A percentile compares a stretch with the other conserved stretches of the same genome.
Evolutionary conservation across 2,113 vertebrate species (phyloP).

Genomic region (Panthera tigris): DNA sequence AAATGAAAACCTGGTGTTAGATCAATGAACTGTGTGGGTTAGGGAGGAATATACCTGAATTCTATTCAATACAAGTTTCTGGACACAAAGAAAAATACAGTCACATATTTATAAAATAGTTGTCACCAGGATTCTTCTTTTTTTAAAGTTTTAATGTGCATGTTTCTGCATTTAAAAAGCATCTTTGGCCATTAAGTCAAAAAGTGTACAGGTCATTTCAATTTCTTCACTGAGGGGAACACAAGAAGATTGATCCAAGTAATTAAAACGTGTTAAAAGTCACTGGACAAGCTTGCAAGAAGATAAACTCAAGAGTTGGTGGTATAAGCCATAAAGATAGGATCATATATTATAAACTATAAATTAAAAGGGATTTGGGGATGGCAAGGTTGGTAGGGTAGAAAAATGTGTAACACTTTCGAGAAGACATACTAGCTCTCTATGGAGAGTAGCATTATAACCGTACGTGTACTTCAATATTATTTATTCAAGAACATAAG

Average conservation of each 20-base stretch:
- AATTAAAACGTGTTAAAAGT: slow-evolving; percentile 43
- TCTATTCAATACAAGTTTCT: slow-evolving; percentile 69
- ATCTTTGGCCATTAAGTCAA: slow-evolving; percentile 43
- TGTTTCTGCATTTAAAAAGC: slow-evolving; percentile 62
- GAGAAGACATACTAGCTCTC: slow-evolving; percentile 15
- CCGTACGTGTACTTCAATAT: slow-evolving; percentile 62
- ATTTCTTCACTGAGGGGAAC: slow-evolving; percentile 59
- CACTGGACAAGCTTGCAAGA: slow-evolving; percentile 8
- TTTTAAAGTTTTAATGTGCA: neutral
- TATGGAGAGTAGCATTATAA: slow-evolving; percentile 28
- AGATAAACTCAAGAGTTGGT: slow-evolving; percentile 4
- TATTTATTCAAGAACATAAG: slow-evolving; percentile 63
- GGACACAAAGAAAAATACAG: slow-evolving; percentile 72
- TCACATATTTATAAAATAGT: slow-evolving; percentile 69
- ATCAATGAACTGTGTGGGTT: slow-evolving; percentile 67
- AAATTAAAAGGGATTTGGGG: neutral
- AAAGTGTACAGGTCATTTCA: slow-evolving; percentile 48
- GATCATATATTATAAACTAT: slow-evolving; percentile 36
- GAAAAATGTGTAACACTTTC: neutral
- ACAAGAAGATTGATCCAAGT: slow-evolving; percentile 26
- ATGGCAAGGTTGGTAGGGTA: neutral
- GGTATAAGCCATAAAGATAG: slow-evolving; percentile 7
- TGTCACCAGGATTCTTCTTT: slow-evolving; percentile 65
- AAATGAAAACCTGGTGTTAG: slow-evolving; percentile 73
- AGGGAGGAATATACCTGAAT: slow-evolving; percentile 57